Percentiles rank a stretch among this genome's conserved stretches.
These are phyloP conservation scores for Liasis olivaceus DNA, from an alignment of 2,797 vertebrate genomes.

Conservation along the genomic window DNA sequence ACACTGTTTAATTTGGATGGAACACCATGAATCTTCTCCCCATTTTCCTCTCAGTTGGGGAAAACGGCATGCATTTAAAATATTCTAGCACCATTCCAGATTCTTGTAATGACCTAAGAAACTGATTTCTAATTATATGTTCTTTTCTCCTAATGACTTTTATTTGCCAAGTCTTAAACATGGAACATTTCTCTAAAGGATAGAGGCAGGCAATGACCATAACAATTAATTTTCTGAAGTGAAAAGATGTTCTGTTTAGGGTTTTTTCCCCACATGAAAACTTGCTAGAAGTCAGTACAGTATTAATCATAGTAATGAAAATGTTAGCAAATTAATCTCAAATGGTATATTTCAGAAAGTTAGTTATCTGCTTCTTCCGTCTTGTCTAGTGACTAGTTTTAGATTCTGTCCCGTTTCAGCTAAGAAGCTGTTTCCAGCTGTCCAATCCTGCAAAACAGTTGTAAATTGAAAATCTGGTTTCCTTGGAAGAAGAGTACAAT, in stretches of 20 bases:
- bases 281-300: not conserved
- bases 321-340: not conserved
- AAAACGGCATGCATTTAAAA: not conserved
- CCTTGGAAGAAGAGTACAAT: not conserved
- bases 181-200: not conserved
- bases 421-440: not conserved
- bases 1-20: not conserved
- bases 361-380: not conserved
- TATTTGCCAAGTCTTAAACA: not conserved
- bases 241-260: not conserved
- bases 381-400: not conserved
- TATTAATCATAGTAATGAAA: not conserved
- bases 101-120: not conserved
- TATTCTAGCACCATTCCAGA: not conserved
- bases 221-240: not conserved
- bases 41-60: not conserved
- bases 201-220: not conserved
- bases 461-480: not conserved
- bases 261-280: not conserved
- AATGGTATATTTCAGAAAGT: not conserved
- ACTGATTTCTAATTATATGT: not conserved
- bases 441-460: too few species aligned
- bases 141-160: not conserved
- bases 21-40: not conserved
- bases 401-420: not conserved